phyloP scores from a whole-genome alignment of 1,140 invertebrate genomes.

The Antheraea mylitta region DNA sequence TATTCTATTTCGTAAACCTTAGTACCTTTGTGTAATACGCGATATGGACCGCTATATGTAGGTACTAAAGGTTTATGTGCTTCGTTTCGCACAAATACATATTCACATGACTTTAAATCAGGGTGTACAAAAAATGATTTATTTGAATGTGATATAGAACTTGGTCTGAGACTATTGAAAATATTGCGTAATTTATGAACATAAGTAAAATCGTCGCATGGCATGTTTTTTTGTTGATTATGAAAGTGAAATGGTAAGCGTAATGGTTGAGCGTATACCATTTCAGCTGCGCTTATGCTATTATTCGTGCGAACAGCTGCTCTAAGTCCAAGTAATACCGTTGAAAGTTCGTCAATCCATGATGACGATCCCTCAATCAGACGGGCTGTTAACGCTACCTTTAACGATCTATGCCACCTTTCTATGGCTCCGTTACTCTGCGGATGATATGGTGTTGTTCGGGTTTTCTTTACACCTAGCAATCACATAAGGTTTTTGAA shows the following conservation, averaged over 20 bases:
- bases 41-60: conserved; percentile 21
- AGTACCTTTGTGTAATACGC: conserved; percentile 9
- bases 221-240: neutral
- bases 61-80: conserved; percentile 16
- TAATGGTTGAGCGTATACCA: conserved; percentile 14
- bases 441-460: conserved; percentile 62
- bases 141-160: neutral
- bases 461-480: conserved; percentile 37
- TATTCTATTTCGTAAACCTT: conserved; percentile 23
- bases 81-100: conserved; percentile 18
- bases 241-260: conserved; percentile 22
- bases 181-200: conserved; percentile 10
- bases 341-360: conserved; percentile 45
- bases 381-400: conserved; percentile 41
- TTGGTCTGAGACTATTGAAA: conserved; percentile 6
- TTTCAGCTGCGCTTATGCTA: conserved; percentile 30
- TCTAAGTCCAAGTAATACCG: conserved; percentile 42
- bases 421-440: conserved; percentile 56
- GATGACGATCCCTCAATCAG: neutral
- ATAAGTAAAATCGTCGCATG: conserved; percentile 1
- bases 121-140: conserved; percentile 2
- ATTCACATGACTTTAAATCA: conserved; percentile 10
- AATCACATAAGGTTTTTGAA: conserved; percentile 56
- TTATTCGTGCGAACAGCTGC: conserved; percentile 17
- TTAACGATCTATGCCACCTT: conserved; percentile 56